These are phyloP conservation scores for Phalera bucephala DNA, from an alignment of 2,888 invertebrate genomes.

Conservation along the genomic window DNA sequence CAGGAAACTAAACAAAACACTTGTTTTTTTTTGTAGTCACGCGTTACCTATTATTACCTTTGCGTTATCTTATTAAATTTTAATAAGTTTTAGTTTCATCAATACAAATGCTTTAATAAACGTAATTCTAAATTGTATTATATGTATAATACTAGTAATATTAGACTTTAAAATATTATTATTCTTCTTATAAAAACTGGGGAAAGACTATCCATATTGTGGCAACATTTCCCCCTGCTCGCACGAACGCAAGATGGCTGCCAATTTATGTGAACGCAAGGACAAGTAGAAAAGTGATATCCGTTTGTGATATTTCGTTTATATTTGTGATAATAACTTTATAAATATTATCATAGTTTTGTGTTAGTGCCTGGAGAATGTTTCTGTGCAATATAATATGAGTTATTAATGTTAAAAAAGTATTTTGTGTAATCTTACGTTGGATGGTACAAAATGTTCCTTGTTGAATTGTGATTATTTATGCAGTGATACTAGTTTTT, in stretches of 20 bases:
- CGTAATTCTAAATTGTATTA: too few species aligned
- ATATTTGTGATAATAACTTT: constrained; percentile 70
- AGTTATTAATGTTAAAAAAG: constrained; percentile 69
- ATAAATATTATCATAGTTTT: constrained; percentile 54
- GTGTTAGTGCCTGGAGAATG: constrained; percentile 61
- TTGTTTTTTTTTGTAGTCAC: too few species aligned
- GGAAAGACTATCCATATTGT: too few species aligned
- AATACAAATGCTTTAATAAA: too few species aligned
- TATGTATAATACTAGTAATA: too few species aligned
- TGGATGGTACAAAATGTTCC: constrained; percentile 74
- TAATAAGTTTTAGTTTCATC: too few species aligned
- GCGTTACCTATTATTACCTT: too few species aligned
- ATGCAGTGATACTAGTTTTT: constrained; percentile 72
- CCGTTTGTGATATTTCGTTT: constrained; percentile 69
- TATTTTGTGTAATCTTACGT: constrained; percentile 73
- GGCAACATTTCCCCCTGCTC: constrained; percentile 58
- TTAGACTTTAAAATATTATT: too few species aligned
- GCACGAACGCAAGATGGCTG: constrained; percentile 80
- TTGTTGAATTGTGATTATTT: constrained; percentile 81
- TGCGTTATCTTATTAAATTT: too few species aligned
- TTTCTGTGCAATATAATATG: constrained; percentile 73
- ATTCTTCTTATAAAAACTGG: too few species aligned
- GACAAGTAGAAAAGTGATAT: constrained; percentile 75
- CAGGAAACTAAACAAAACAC: too few species aligned
- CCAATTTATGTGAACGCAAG: constrained; percentile 81